Percentiles rank a stretch among this genome's conserved stretches.
phyloP scores from a whole-genome alignment of 1,140 invertebrate species.

The Acyrthosiphon pisum region DNA sequence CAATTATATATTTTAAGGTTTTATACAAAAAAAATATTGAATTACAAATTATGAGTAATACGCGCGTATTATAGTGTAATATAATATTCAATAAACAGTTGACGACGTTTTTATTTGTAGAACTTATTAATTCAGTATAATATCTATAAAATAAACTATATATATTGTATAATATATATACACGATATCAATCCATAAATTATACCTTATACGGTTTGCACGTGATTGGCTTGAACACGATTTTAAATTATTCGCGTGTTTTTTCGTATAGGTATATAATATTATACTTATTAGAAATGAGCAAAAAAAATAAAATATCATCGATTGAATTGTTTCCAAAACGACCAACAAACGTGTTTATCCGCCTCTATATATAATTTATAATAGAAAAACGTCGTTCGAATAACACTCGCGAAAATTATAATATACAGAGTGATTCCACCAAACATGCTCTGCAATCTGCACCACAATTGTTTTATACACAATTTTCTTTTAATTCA shows the following conservation, averaged over 20 bases:
- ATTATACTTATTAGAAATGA: neutral
- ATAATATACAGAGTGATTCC: neutral
- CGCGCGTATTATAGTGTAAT: neutral
- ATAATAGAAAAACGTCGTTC: neutral
- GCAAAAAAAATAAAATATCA: neutral
- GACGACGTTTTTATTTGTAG: neutral
- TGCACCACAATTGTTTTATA: neutral
- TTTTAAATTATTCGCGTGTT: neutral
- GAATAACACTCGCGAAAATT: neutral
- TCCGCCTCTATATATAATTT: neutral
- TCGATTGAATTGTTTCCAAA: constrained; percentile 36
- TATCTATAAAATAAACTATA: neutral
- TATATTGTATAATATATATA: neutral
- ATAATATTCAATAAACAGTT: neutral
- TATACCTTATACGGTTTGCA: neutral
- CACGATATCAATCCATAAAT: neutral
- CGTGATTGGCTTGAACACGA: neutral
- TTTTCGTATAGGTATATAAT: neutral
- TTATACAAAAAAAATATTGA: neutral
- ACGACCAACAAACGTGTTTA: neutral
- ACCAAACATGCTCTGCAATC: neutral
- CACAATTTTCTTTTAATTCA: neutral
- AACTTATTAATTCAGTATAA: neutral
- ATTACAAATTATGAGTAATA: neutral
- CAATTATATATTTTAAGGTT: neutral